Percentiles rank a stretch among this genome's conserved stretches.
Conservation (phyloP, 2,113 vertebrate species). For the Corythornis cristatus region DNA sequence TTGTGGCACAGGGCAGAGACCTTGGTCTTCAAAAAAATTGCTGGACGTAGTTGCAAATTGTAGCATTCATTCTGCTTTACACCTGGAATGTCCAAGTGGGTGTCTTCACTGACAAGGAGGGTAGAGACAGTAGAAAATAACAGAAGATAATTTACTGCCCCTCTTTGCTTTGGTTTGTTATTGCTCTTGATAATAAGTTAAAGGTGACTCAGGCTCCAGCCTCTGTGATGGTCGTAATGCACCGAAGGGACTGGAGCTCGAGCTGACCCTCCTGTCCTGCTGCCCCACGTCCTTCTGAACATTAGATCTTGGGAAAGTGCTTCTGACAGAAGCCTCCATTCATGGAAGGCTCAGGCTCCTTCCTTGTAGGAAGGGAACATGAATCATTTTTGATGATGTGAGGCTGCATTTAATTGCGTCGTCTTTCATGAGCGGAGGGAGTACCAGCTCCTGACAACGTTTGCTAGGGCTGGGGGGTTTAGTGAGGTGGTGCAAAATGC, state of each 20-base stretch:
- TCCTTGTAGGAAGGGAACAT: background rate
- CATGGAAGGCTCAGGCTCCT: background rate
- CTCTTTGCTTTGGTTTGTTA: slow-evolving; percentile 4
- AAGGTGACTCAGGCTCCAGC: background rate
- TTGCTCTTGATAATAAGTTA: slow-evolving; percentile 17
- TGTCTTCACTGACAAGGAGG: background rate
- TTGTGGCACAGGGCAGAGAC: background rate
- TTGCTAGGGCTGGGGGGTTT: background rate
- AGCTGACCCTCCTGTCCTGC: background rate
- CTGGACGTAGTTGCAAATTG: background rate
- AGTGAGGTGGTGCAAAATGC: background rate
- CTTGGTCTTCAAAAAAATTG: background rate
- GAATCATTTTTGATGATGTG: slow-evolving; percentile 38
- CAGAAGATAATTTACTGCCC: slow-evolving; percentile 3
- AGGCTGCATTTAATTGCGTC: slow-evolving; percentile 13
- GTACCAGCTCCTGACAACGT: background rate
- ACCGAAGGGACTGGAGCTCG: background rate
- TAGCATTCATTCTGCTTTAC: slow-evolving; percentile 24
- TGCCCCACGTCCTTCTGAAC: background rate
- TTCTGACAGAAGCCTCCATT: slow-evolving; percentile 8
- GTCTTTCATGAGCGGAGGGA: slow-evolving; percentile 18
- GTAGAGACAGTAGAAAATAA: background rate
- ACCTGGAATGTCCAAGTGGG: background rate
- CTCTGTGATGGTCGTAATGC: background rate
- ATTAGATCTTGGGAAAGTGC: background rate